Base-by-base conservation (phyloP, 2,797 vertebrate species). In the Spinus olivaceus region DNA sequence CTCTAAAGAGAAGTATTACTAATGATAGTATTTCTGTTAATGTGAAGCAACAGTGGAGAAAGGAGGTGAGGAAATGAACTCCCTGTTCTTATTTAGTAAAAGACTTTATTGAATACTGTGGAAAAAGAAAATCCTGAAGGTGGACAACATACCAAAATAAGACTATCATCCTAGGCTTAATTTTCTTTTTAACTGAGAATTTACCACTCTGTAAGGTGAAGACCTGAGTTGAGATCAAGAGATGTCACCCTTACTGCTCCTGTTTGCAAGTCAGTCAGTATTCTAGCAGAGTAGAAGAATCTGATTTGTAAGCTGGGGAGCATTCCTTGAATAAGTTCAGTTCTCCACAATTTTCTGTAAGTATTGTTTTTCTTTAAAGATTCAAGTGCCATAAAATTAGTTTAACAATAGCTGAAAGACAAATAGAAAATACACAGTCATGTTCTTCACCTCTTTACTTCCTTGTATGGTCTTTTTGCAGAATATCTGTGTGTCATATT, bases 381-480 rank as follows among this genome's bases (percentile, higher is more conserved):
- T 66, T 71, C 25, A 47, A 82, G 35, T 74, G 53, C 69, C 67
- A 83, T 42, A 59, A 93, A 78, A 87, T 87, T 71, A 78, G n/a
- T 85, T 86, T 61, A 89, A 92, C 76, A 93, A 91, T 89, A 94
- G 71, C 35, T 81, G 53, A 94, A 89, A 84, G 50, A 12, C 33
- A 88, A 66, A 88, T 94, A 88, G 61, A 90, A 94, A 93, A 91
- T 25, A 35, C 54, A 61, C 17, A 73, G 46, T 11, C 15, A 5
- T 61, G 10, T 57, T 88, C 41, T 82, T 93, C 19, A 65, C 30
- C 35, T 89, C 86, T 66, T 82, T 85, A 80, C 27, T 92, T 93
- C 92, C 88, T 92, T 95, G 70, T 95, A 70, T 86, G 77, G 92
- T 66, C 27, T 78, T 95, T 86, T 61, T 77, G 25, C 37, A 89